phyloP scores from a whole-genome alignment of 2,888 invertebrate genomes.

The Pedicia rivosa region DNA sequence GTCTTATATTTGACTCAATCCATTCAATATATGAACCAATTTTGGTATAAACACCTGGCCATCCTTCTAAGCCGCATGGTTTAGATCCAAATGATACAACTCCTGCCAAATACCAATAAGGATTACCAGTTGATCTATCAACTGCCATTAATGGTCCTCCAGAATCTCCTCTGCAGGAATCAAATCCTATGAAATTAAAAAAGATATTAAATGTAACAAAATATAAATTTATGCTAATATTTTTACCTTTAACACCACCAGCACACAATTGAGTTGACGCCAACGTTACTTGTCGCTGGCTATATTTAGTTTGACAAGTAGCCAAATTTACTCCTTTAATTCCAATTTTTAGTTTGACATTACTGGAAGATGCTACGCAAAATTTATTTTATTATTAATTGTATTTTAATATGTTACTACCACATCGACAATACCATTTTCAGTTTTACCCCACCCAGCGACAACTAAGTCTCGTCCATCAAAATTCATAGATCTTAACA shows the following conservation, averaged over 20 bases:
- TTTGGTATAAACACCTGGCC: slow-evolving; percentile 44
- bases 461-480: slow-evolving; percentile 27
- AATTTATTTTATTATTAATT: no score
- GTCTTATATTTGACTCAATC: slow-evolving; percentile 35
- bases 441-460: slow-evolving; percentile 43
- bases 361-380: neutral
- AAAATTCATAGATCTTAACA: slow-evolving; percentile 13
- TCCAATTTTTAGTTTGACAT: neutral
- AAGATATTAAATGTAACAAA: no score
- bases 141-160: slow-evolving; percentile 38
- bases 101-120: slow-evolving; percentile 32
- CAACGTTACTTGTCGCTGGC: slow-evolving; percentile 29
- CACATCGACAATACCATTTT: slow-evolving; percentile 17
- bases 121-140: slow-evolving; percentile 15
- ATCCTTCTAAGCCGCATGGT: slow-evolving; percentile 33
- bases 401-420: no score
- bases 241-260: neutral
- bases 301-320: slow-evolving; percentile 38
- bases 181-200: no score
- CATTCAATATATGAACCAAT: slow-evolving; percentile 38
- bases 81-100: slow-evolving; percentile 39
- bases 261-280: slow-evolving; percentile 13
- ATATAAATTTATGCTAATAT: no score
- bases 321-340: slow-evolving; percentile 20
- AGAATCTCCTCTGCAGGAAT: slow-evolving; percentile 34